Percentiles rank a stretch among this genome's conserved stretches.
Evolutionary conservation across 2,888 invertebrate species (phyloP).

Genomic region (Meta bourneti): DNA sequence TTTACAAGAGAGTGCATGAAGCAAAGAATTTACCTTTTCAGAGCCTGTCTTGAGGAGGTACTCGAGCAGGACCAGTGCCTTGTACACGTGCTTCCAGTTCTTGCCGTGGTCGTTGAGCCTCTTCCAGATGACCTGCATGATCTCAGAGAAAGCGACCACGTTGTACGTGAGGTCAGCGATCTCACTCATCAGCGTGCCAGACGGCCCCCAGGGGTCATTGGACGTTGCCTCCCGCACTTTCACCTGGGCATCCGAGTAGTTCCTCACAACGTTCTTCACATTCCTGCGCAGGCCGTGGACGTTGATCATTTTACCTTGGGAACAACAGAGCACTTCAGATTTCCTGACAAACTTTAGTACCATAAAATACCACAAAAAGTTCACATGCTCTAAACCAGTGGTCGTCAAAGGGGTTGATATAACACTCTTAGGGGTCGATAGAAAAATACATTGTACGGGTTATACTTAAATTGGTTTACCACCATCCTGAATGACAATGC

Average conservation of each 20-base stretch:
- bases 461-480: no score
- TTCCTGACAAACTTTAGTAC: no score
- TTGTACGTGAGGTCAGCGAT: constrained; percentile 99
- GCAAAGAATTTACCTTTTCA: constrained; percentile 86
- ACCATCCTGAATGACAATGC: no score
- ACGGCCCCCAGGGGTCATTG: constrained; percentile 99
- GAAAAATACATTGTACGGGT: no score
- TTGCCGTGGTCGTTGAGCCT: constrained; percentile 99
- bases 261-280: constrained; percentile 99
- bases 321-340: background rate
- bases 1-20: no score
- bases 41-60: constrained; percentile 99
- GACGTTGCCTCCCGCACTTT: constrained; percentile 99
- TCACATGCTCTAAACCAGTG: no score
- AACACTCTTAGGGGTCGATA: no score
- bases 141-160: constrained; percentile 99
- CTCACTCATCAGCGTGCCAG: constrained; percentile 99
- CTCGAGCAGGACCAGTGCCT: constrained; percentile 95
- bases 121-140: constrained; percentile 99
- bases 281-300: constrained; percentile 97
- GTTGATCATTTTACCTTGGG: constrained; percentile 84
- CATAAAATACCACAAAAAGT: no score
- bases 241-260: constrained; percentile 99
- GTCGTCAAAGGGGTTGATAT: no score
- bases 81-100: constrained; percentile 99